phyloP scores from a whole-genome alignment of 2,797 vertebrate genomes.

The Presbytis comata region DNA sequence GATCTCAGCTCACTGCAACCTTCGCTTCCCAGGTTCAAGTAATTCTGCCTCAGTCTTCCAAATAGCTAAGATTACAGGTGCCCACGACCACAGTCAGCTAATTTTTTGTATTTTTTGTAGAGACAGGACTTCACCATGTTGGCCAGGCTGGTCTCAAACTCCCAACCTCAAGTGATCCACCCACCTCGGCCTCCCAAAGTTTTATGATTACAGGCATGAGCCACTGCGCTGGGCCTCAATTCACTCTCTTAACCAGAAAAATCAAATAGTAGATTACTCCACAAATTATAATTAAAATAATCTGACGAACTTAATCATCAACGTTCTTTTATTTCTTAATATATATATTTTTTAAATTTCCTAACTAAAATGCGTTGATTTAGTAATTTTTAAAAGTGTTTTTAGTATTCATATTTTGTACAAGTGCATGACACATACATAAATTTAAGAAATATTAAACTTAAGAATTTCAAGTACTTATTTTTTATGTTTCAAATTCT shows the following conservation, averaged over 20 bases:
- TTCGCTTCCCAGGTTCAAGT: too few relatives aligned
- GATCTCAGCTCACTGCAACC: too few relatives aligned
- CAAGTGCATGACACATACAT: neutral
- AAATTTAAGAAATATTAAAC: neutral
- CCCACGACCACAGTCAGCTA: too few relatives aligned
- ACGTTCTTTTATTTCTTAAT: neutral
- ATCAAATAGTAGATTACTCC: neutral
- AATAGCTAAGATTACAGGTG: too few relatives aligned
- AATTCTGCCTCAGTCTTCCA: too few relatives aligned
- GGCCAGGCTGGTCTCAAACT: too few relatives aligned
- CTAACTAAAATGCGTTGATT: neutral
- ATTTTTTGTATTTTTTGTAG: too few relatives aligned
- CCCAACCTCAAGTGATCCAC: too few relatives aligned
- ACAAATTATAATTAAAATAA: neutral
- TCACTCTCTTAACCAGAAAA: neutral
- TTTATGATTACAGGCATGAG: too few relatives aligned
- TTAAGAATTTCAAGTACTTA: neutral
- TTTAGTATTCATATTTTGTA: neutral
- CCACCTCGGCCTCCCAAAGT: too few relatives aligned
- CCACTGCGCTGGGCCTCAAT: too few relatives aligned
- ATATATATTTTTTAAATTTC: neutral
- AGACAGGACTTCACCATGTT: too few relatives aligned
- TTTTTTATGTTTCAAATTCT: constrained; percentile 59
- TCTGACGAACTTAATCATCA: neutral
- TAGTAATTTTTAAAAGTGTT: neutral